Conservation (phyloP, 2,797 vertebrate species). For the Mormyrus proboscirostris region DNA sequence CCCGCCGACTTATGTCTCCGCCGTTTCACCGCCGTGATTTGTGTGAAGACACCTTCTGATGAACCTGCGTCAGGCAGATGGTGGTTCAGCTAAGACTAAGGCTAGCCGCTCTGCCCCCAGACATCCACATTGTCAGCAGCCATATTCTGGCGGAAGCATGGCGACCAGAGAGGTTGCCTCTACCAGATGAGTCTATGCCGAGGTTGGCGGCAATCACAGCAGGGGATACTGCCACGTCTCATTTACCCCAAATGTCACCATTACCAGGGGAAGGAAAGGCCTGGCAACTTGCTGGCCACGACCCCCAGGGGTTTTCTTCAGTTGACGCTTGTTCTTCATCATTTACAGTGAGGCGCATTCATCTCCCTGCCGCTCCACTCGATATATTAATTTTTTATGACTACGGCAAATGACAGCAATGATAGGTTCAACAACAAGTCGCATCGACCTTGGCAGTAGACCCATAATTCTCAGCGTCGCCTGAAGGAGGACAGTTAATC, state of each 20-base stretch:
- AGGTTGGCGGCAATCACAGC: not conserved
- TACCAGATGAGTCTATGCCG: not conserved
- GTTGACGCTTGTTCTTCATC: not conserved
- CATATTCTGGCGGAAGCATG: not conserved
- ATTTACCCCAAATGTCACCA: not conserved
- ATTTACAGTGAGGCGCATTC: slow-evolving; percentile 2
- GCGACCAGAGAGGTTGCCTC: not conserved
- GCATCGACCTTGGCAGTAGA: not conserved
- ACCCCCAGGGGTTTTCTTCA: not conserved
- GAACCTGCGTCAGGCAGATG: not conserved
- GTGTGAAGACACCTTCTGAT: not conserved
- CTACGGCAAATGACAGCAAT: not conserved
- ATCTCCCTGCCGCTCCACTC: not conserved
- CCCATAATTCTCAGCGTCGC: not conserved
- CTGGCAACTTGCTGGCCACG: slow-evolving; percentile 18
- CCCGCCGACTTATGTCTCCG: not conserved
- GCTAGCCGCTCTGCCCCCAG: not conserved
- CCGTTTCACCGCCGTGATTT: not conserved
- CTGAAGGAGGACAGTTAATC: not conserved
- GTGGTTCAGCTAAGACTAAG: not conserved
- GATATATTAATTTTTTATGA: not conserved
- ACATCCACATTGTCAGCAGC: not conserved
- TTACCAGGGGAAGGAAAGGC: not conserved
- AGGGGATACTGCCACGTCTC: slow-evolving; percentile 30
- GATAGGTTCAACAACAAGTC: not conserved